Evolutionary conservation across 2,888 invertebrate species (phyloP), one percentile per base, ranked within the genome.

Genomic region (Coecobrya sp.): DNA sequence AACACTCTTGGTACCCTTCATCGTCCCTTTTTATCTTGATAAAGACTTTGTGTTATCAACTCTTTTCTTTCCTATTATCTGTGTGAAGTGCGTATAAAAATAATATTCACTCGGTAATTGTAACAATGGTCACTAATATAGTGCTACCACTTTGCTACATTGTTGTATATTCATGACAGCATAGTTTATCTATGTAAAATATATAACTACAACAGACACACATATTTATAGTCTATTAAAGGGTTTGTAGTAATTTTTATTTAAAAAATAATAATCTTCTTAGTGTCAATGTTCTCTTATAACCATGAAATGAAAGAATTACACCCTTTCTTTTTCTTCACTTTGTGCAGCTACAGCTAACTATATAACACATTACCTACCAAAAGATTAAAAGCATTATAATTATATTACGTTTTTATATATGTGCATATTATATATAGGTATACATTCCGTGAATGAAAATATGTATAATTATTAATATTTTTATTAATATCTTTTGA

Each of bases 221-320:
- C 49, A 10, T 49, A 49, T 13, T 13, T 52, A 13, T 30, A 42
- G 42, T 25, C 22, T 16, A 42, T 45, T 45, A 36, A 36, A 49
- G 22, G 86, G 27, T 76, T 87, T 87, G 86, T 87, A 76, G 86
- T 59, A 10, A 10, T 65, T 65, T 16, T 68, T 68, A 13, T 55
- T 87, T 59, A 13, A 59, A 45, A 16, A 16, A 52, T 36, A 42
- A 73, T 3, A 7, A 73, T 22, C 49, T 25, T 49, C 70, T 25
- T 87, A 55, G 62, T 87, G 86, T 87, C 86, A 87, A 87, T 87
- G 86, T 87, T 87, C 86, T 87, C 86, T 87, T 84, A 45, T 76
- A 76, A 59, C 76, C 76, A 59, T 73, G 76, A 27, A 76, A 76
- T 19, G 76, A 79, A 76, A 45, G 68, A 36, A 36, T 36, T 65